These are phyloP conservation scores for Phalacrocorax brasilianus DNA, from an alignment of 2,113 vertebrate genomes.

Conservation along the genomic window DNA sequence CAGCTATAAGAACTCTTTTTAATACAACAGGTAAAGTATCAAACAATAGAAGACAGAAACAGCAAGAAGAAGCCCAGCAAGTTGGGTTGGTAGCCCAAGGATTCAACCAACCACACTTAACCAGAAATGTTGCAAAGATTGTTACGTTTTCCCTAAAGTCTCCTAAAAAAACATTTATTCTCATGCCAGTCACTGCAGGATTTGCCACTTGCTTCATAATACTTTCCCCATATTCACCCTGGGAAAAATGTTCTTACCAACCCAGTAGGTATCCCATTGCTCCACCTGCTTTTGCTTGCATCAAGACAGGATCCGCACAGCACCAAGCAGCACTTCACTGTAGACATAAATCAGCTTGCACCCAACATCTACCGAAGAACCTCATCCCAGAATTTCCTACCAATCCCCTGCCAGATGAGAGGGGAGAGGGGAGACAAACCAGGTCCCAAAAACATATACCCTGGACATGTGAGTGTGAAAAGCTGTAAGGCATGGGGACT, in stretches of 20 bases:
- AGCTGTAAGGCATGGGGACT: not conserved
- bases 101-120: not conserved
- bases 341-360: not conserved
- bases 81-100: not conserved
- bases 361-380: not conserved
- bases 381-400: not conserved
- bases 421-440: not conserved
- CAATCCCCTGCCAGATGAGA: not conserved
- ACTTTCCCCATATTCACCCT: not conserved
- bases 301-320: not conserved
- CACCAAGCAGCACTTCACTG: not conserved
- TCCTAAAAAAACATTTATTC: not conserved
- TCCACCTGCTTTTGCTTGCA: not conserved
- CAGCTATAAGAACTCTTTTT: not conserved
- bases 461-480: not conserved
- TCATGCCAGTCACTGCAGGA: not conserved
- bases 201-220: not conserved
- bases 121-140: not conserved
- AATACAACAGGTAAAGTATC: not conserved
- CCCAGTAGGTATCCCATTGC: not conserved
- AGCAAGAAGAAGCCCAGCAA: not conserved
- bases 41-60: not conserved
- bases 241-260: not conserved
- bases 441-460: not conserved
- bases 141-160: not conserved